Base-by-base conservation (phyloP, 2,888 invertebrate species). In the Amphipyra tragopoginis region DNA sequence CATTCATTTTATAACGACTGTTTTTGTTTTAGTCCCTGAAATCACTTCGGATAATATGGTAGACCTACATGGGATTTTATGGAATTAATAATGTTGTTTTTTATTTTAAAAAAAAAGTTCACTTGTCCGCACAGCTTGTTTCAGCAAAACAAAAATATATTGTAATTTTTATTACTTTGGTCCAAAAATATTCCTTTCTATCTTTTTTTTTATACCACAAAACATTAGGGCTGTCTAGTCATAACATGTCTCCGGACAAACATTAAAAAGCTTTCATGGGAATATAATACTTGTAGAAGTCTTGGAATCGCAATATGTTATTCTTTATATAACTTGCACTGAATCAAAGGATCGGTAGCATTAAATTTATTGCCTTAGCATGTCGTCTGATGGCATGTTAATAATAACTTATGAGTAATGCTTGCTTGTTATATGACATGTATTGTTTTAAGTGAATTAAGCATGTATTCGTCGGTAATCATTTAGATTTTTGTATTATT, bases 261-360 rank as follows among this genome's bases (percentile, higher is more conserved):
- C 1, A 1, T 29, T 15, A 33, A 13, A 13, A n/a, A n/a, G 33
- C 6, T 2, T 3, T 8, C 7, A 33, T 13, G 13, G 13, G 2
- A 15, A 15, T 29, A 7, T 36, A 11, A 14, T 33, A 4, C 10
- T 14, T 48, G 14, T 33, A 29, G 9, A n/a, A 34, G 13, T 48
- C 43, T 40, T 48, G 40, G 26, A 44, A 71, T 26, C 1, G 2
- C 33, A 14, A 38, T 40, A n/a, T 52, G 29, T 33, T 9, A 21
- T 13, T 14, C 5, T 52, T 33, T 48, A 11, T 26, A 15, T 13
- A 34, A 29, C 6, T 29, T 29, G 5, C 29, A 29, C 5, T 1
- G 11, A 45, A 39, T 55, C 8, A 39, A 11, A 39, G 29, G 39
- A 29, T 53, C 21, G 44, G 6, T 10, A 55, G 44, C 14, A 29